phyloP scores from a whole-genome alignment of 1,140 invertebrate species.

The Gryon sp. region DNA sequence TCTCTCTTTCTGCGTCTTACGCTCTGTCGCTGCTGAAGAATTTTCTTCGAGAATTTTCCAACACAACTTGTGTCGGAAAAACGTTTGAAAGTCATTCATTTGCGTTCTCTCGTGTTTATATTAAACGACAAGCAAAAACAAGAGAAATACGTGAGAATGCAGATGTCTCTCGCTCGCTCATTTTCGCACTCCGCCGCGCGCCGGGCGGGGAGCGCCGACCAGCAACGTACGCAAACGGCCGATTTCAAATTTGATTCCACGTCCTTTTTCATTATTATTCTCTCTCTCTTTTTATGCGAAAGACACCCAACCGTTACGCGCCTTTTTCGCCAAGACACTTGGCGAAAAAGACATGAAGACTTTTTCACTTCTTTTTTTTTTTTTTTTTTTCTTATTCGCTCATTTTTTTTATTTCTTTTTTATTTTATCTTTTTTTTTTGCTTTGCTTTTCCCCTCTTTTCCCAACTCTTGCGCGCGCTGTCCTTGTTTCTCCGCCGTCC shows the following conservation, averaged over 20 bases:
- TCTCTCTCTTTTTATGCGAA: too few relatives aligned
- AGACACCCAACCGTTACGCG: conserved; percentile 2
- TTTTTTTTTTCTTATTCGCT: not conserved
- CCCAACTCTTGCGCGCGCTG: not conserved
- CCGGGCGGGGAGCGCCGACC: conserved; percentile 12
- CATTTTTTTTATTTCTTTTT: not conserved
- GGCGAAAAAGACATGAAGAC: too few relatives aligned
- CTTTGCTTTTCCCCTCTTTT: too few relatives aligned
- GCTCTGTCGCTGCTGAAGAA: not conserved
- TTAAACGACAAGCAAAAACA: too few relatives aligned
- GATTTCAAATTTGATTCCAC: conserved; percentile 11
- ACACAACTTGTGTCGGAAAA: too few relatives aligned
- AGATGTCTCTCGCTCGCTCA: not conserved
- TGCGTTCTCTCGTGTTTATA: too few relatives aligned
- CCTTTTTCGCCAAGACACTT: not conserved
- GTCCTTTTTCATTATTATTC: too few relatives aligned
- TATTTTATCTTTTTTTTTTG: not conserved
- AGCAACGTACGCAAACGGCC: conserved; percentile 9
- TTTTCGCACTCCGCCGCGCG: not conserved
- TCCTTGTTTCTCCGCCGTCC: conserved; percentile 1
- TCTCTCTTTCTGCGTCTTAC: conserved; percentile 15
- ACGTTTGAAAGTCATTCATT: too few relatives aligned
- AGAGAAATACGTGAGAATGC: too few relatives aligned
- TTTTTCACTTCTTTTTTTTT: not conserved
- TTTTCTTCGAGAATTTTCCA: not conserved